A percentile compares a stretch with the other conserved stretches of the same genome.
phyloP scores from a whole-genome alignment of 2,797 vertebrate genomes.

The Rhadinocentrus ornatus region DNA sequence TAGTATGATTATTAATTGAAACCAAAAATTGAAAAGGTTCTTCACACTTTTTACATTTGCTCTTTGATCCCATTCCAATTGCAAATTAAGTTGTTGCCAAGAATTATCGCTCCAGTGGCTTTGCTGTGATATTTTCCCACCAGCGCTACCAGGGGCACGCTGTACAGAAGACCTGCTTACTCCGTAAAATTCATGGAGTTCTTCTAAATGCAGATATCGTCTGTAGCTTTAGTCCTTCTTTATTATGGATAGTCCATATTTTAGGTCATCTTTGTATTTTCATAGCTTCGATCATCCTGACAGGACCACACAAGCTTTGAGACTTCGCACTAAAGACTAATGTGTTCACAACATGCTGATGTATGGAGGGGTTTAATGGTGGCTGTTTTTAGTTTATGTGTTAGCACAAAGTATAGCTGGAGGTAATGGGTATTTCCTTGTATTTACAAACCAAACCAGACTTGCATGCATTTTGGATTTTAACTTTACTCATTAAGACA shows the following conservation, averaged over 20 bases:
- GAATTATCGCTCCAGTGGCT: background rate
- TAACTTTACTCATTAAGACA: background rate
- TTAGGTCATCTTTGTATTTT: background rate
- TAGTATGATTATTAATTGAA: background rate
- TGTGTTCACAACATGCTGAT: background rate
- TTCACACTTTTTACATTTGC: background rate
- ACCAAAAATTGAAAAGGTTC: background rate
- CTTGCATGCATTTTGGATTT: background rate
- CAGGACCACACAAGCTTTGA: background rate
- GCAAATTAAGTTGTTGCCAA: too few species aligned
- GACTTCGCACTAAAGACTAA: background rate
- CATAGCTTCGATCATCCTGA: background rate
- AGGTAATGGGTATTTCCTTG: background rate
- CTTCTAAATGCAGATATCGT: background rate
- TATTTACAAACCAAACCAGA: background rate
- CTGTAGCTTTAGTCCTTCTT: background rate
- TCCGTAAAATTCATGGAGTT: background rate
- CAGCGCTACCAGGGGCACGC: background rate
- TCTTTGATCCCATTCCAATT: background rate
- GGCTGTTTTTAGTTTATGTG: background rate
- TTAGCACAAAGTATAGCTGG: background rate
- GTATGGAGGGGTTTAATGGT: background rate
- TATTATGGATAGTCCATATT: background rate
- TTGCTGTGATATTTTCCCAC: background rate
- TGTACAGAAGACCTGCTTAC: background rate